These are phyloP conservation scores for Ornithoptera priamus DNA, from an alignment of 2,888 invertebrate genomes.

Conservation along the genomic window DNA sequence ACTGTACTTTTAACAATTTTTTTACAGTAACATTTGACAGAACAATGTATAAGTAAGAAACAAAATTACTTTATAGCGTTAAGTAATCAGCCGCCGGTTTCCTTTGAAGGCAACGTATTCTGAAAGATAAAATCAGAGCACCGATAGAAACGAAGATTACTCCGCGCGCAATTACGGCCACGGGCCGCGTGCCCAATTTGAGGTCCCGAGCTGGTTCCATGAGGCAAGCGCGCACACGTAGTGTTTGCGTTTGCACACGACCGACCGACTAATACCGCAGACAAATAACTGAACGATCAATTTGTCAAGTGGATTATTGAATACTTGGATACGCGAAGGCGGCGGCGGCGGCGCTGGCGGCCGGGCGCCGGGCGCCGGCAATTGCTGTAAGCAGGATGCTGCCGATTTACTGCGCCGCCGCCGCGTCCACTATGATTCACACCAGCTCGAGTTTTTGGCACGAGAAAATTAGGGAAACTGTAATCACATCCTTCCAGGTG, in stretches of 20 bases:
- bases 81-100: too few species aligned
- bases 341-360: constrained; percentile 26
- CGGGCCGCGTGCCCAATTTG: not conserved
- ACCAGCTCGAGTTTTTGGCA: constrained; percentile 47
- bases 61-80: too few species aligned
- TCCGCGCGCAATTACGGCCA: not conserved
- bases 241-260: not conserved
- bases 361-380: constrained; percentile 51
- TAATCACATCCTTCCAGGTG: constrained; percentile 18
- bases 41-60: too few species aligned
- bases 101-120: too few species aligned
- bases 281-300: constrained; percentile 14
- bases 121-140: too few species aligned
- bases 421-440: constrained; percentile 48
- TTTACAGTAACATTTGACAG: too few species aligned
- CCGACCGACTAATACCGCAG: not conserved
- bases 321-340: constrained; percentile 11
- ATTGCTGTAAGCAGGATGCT: constrained; percentile 68
- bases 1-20: too few species aligned
- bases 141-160: too few species aligned
- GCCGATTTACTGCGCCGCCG: constrained; percentile 49
- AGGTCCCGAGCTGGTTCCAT: not conserved
- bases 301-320: constrained; percentile 33
- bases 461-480: constrained; percentile 46
- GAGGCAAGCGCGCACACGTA: not conserved